Percentiles rank a stretch among this genome's conserved stretches.
Conservation (phyloP, 37 sponge, comb jelly and placozoan genomes). For the Agelas oroides region DNA sequence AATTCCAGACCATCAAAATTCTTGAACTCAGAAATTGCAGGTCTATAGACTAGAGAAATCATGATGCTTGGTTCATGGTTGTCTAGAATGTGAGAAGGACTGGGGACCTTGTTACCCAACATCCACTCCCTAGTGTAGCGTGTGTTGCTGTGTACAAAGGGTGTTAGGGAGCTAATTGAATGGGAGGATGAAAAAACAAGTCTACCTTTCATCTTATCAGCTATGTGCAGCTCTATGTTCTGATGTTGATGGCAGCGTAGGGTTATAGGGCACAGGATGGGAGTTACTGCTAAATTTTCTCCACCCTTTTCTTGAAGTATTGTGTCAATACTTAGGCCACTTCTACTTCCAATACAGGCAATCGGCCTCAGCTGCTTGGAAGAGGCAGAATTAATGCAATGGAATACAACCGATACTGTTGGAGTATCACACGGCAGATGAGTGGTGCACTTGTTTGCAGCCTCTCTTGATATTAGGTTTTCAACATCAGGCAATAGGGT, state of each 20-base stretch:
- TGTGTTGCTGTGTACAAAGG: slow-evolving; percentile 18
- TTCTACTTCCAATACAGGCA: slow-evolving; percentile 13
- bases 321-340: background rate
- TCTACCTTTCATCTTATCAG: background rate
- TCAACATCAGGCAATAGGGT: too few relatives aligned
- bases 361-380: background rate
- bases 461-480: slow-evolving; percentile 4
- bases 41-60: slow-evolving; percentile 13
- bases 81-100: background rate
- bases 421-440: background rate
- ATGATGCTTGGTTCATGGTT: background rate
- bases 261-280: slow-evolving; percentile 9
- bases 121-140: slow-evolving; percentile 21
- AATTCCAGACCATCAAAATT: slow-evolving; percentile 49
- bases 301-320: slow-evolving; percentile 1
- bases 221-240: slow-evolving; percentile 19
- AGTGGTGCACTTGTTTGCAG: background rate
- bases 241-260: background rate
- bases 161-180: background rate
- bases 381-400: background rate
- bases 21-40: slow-evolving; percentile 19
- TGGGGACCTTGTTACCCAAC: background rate
- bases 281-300: background rate
- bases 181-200: slow-evolving; percentile 16
- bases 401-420: slow-evolving; percentile 14